Evolutionary conservation across 1,140 invertebrate species (phyloP).

Genomic region (Oryctes rhinoceros): DNA sequence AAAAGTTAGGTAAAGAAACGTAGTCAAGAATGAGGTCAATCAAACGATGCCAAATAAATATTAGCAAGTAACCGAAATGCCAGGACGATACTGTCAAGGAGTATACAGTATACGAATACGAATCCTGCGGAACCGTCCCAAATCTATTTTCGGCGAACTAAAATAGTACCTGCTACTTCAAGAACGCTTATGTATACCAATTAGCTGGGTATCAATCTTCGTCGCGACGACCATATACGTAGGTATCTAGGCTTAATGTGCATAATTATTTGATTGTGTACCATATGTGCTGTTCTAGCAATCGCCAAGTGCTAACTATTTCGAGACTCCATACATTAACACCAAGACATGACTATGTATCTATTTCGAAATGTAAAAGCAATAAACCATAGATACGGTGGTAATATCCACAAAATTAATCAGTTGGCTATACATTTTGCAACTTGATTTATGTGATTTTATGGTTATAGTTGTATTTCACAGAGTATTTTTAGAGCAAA

Average conservation of each 20-base stretch:
- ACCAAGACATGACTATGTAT: neutral
- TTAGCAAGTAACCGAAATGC: too few species aligned
- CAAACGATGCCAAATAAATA: too few species aligned
- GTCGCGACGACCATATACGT: constrained; percentile 5
- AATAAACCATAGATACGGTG: neutral
- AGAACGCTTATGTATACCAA: neutral
- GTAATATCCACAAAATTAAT: too few species aligned
- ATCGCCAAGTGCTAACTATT: neutral
- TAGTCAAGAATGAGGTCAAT: too few species aligned
- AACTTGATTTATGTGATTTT: too few species aligned
- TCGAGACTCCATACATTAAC: neutral
- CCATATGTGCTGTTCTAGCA: neutral
- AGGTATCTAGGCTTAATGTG: neutral
- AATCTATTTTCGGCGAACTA: neutral
- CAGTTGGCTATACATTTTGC: too few species aligned
- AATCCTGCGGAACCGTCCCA: neutral
- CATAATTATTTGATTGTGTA: neutral
- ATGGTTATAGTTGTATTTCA: too few species aligned
- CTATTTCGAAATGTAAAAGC: neutral
- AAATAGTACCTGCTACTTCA: neutral
- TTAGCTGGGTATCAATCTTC: constrained; percentile 24
- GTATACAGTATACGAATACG: neutral
- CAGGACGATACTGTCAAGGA: too few species aligned
- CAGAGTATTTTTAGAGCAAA: too few species aligned
- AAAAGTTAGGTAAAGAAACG: too few species aligned